Base-by-base conservation (phyloP, 1,140 invertebrate genomes). In the Chlorops oryzae region DNA sequence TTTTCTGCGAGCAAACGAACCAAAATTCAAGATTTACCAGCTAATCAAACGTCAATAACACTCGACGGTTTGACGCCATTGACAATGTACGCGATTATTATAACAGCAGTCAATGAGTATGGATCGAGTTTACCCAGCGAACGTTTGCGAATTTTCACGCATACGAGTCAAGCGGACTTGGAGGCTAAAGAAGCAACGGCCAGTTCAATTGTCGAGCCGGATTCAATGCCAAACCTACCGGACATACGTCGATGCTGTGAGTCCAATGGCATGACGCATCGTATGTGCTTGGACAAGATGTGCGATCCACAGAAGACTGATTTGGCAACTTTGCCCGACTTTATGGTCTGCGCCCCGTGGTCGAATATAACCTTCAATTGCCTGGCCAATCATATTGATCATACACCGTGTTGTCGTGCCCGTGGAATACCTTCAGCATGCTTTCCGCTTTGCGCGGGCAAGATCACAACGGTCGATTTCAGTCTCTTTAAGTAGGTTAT, bases 261-360 rank as follows among this genome's bases (percentile, higher is more conserved):
- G 7, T 69, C 78, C 1, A 82, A 81, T 28, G 87, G 87, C 2
- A 81, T 91, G 57, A 81, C 79, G 12, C 83, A 87, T 62, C 78
- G 77, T 43, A 81, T 79, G 57, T 92, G 88, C 63, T 65, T 90
- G 2, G 80, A 84, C 52, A 87, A 85, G 57, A 75, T 92, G 46
- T 91, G 88, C 59, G 86, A 90, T 66, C 86, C 87, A 1, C 77
- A 79, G 20, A 77, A 81, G 49, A 75, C 80, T 2, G 77, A 79
- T 42, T 70, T 76, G 23, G 77, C 80, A 2, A 80, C 79, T 51
- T 74, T 85, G 24, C 78, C 80, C 0, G 87, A 90, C 67, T 74
- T 90, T 56, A 89, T 91, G 83, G 88, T 90, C 23, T 91, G 88
- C 68, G 88, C 88, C 0, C 86, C 88, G 0, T 90, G 86, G 85